These are phyloP conservation scores for Synanthedon tipuliformis DNA, from an alignment of 2,888 invertebrate genomes.

Conservation along the genomic window DNA sequence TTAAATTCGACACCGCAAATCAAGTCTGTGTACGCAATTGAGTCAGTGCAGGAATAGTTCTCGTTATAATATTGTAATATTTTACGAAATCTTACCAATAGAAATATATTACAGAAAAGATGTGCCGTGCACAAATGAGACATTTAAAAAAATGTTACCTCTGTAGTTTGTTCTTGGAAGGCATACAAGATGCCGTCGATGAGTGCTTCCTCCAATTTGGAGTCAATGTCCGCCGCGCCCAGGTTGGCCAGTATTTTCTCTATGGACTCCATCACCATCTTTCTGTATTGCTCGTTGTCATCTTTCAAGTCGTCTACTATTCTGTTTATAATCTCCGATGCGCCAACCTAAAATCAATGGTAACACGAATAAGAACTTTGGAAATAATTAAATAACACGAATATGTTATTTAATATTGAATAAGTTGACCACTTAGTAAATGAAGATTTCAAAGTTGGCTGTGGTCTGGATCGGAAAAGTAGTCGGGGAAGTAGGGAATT, in stretches of 20 bases:
- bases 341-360: constrained; percentile 77
- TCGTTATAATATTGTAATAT: too few relatives aligned
- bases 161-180: constrained; percentile 99
- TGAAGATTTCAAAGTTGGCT: too few relatives aligned
- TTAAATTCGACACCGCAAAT: too few relatives aligned
- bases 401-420: too few relatives aligned
- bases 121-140: not conserved
- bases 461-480: too few relatives aligned
- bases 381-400: too few relatives aligned
- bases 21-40: not conserved
- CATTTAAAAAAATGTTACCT: constrained; percentile 64
- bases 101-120: too few relatives aligned
- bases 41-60: not conserved
- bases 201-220: constrained; percentile 96
- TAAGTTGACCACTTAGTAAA: too few relatives aligned
- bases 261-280: constrained; percentile 99
- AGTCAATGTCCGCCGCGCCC: constrained; percentile 98
- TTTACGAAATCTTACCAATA: too few relatives aligned
- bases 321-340: constrained; percentile 97
- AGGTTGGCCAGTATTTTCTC: constrained; percentile 98
- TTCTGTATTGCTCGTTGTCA: constrained; percentile 99
- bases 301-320: constrained; percentile 99
- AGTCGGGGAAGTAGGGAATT: too few relatives aligned
- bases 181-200: constrained; percentile 99
- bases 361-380: too few relatives aligned